Percentiles rank a stretch among this genome's conserved stretches.
Evolutionary conservation across 2,797 vertebrate species (phyloP).

Genomic region (Selene dorsalis): DNA sequence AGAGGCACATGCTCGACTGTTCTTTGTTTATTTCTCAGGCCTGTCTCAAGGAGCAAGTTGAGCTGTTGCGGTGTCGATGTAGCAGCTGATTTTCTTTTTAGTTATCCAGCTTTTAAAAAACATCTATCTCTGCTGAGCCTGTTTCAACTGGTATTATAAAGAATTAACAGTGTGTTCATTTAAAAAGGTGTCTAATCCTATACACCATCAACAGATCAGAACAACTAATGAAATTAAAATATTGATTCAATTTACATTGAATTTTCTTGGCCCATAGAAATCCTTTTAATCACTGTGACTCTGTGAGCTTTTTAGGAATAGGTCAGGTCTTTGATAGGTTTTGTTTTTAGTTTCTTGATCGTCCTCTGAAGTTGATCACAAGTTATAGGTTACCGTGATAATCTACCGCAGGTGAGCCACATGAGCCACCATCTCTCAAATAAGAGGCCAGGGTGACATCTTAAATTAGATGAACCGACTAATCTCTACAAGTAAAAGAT

Average conservation of each 20-base stretch:
- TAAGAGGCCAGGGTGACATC: not conserved
- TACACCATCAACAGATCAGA: not conserved
- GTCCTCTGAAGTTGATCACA: conserved; percentile 1
- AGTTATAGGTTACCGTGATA: not conserved
- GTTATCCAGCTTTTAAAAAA: conserved; percentile 1
- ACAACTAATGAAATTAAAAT: not conserved
- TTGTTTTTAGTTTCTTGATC: not conserved
- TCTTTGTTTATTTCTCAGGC: conserved; percentile 49
- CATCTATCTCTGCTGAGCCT: not conserved
- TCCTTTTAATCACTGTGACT: conserved; percentile 6
- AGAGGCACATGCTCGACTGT: conserved; percentile 61
- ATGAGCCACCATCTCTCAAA: not conserved
- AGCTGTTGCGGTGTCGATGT: not conserved
- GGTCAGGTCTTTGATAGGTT: conserved; percentile 4
- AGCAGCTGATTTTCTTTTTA: conserved; percentile 12
- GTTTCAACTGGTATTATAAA: not conserved
- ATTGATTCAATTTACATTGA: not conserved
- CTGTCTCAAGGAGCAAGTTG: conserved; percentile 26
- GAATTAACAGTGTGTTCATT: not conserved
- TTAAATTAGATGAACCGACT: conserved; percentile 10
- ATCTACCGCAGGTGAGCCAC: not conserved
- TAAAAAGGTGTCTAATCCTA: not conserved
- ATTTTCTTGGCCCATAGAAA: not conserved
- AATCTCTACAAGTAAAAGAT: not conserved
- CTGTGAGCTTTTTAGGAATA: not conserved